Evolutionary conservation across 2,888 invertebrate species (phyloP), one percentile per base, ranked within the genome.

Genomic region (Notocelia uddmanniana): DNA sequence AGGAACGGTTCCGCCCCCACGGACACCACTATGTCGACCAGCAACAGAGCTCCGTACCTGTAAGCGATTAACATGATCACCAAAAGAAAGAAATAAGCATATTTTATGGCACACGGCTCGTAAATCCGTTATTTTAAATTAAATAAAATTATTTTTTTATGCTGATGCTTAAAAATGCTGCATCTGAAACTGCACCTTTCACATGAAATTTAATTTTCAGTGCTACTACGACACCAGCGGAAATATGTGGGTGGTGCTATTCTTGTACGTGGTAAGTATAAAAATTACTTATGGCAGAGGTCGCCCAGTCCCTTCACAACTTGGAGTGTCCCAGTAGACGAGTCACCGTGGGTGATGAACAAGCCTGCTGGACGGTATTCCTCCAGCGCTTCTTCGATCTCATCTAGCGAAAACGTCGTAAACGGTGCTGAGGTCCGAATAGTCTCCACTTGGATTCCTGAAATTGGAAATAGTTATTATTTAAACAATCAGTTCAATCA

Each of bases 341-440:
- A 97, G 85, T 98, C 98, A 0, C 97, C 98, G 78, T 98, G 98
- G 0, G 96, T 96, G 21, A 98, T 91, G 84, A 98, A 98, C 63
- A 98, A 92, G 0, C 97, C 94, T 6, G 94, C 90, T 0, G 98
- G 98, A 69, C 93, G 94, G 76, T 95, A 89, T 68, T 92, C 92
- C 75, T 92, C 89, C 62, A 98, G 85, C 19, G 95, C 96, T 59
- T 90, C 86, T 83, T 96, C 96, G 45, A 98, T 90, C 77, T 96
- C 95, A 5, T 94, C 90, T 26, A 96, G 83, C 10, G 92, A 94
- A 77, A 97, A 95, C 5, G 95, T 95, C n/a, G 94, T 73, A 41
- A 58, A 71, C 10, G 66, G 70, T n/a, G 18, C 37, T 0, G 88
- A 85, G 1, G 87, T 78, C 45, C 78, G 79, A 15, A 83, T 80